These are phyloP conservation scores for Phoenicopterus ruber DNA, from an alignment of 2,113 vertebrate species.

Conservation along the genomic window DNA sequence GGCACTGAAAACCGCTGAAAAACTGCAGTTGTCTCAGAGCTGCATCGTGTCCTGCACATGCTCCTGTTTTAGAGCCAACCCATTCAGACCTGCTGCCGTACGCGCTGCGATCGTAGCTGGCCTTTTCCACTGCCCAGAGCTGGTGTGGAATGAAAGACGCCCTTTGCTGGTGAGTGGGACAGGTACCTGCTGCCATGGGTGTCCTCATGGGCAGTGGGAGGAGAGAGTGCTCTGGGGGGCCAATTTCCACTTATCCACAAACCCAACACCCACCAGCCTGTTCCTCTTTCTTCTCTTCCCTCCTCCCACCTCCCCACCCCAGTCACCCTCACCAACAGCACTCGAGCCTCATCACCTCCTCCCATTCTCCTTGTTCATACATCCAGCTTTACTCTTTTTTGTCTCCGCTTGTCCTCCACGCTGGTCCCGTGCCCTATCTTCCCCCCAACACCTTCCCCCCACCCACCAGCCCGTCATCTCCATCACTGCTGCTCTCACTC, in stretches of 20 bases:
- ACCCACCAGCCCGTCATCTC: background rate
- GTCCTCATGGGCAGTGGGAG: rapidly evolving
- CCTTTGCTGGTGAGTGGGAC: background rate
- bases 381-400: background rate
- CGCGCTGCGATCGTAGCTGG: background rate
- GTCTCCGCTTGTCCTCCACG: background rate
- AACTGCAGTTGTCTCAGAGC: background rate
- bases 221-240: background rate
- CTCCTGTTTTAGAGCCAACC: background rate
- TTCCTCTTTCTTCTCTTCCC: background rate
- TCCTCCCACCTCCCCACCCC: background rate
- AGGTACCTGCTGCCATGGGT: background rate
- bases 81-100: background rate
- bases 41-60: background rate
- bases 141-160: background rate
- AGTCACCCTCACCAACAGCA: background rate
- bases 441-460: background rate
- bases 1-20: background rate
- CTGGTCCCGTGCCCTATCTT: background rate
- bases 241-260: background rate
- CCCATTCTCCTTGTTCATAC: background rate
- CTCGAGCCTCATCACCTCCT: background rate
- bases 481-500: background rate
- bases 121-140: background rate
- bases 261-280: background rate